Base-by-base conservation (phyloP, 2,888 invertebrate genomes). In the Netelia fuscicornis region DNA sequence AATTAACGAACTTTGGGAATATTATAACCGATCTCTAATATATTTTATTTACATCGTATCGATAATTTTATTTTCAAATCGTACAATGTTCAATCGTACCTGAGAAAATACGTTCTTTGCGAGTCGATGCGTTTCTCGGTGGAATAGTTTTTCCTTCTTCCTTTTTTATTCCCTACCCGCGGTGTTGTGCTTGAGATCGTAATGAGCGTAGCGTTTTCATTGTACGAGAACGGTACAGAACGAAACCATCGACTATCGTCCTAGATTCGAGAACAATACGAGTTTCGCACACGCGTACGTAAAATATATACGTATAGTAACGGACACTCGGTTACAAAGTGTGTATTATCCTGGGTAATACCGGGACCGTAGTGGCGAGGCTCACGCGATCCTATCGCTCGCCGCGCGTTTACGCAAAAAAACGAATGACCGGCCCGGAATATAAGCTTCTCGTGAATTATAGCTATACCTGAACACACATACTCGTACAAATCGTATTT, bases 321-420 rank as follows among this genome's bases (percentile, higher is more conserved):
- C 20, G 44, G 54, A 56, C 48, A 77, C 82, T 81, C 71, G 70
- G 70, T 85, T 81, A 84, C 84, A 77, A 42, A 65, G 78, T 79
- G 58, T 78, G 17, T 17, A 78, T 84, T 81, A 82, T 76, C 65
- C 78, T 76, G 58, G 58, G 17, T 70, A 78, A 81, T 79, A 62
- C 56, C 62, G 65, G 65, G 71, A 82, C 37, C 48, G 56, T 37
- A 65, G 70, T 65, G 75, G 75, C 75, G 74, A 64, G 17, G 74
- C 64, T 74, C 72, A 64, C 81, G 84, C 81, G 85, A 85, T 85
- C 56, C 70, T 65, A 85, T 85, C 84, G 62, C 71, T 8, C 52
- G 64, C 30, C 54, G 76, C 76, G 70, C 74, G 82, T 85, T 85
- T 79, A 79, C 75, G 82, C 79, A 85, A 82, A 85, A 85, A 85